These are phyloP conservation scores for Strigamia crassipes DNA, from an alignment of 2,888 invertebrate genomes.

Conservation along the genomic window DNA sequence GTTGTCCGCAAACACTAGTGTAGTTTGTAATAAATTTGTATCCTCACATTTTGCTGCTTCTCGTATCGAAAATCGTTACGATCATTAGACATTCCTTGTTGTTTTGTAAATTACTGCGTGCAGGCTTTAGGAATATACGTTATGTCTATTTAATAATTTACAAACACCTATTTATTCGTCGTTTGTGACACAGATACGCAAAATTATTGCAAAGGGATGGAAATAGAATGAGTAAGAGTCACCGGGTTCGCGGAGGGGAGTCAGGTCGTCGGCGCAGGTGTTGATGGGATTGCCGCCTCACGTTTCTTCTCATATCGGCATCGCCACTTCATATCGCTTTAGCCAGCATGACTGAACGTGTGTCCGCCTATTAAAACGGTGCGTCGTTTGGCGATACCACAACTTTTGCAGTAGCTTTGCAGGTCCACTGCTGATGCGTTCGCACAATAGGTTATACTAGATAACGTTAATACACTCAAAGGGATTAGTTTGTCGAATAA, in stretches of 20 bases:
- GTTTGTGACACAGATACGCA: background rate
- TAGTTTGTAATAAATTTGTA: background rate
- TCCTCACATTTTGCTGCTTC: background rate
- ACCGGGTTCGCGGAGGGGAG: background rate
- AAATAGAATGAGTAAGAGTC: slow-evolving; percentile 20
- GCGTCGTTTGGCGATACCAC: slow-evolving; percentile 28
- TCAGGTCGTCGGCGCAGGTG: background rate
- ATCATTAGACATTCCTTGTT: slow-evolving; percentile 31
- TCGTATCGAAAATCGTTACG: slow-evolving; percentile 4
- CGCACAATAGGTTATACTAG: background rate
- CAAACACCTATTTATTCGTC: background rate
- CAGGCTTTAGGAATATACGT: background rate
- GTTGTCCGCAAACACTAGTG: background rate
- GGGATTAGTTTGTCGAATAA: too few species aligned
- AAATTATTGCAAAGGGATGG: background rate
- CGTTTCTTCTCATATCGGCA: slow-evolving; percentile 37
- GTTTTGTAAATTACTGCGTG: background rate
- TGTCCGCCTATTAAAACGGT: slow-evolving; percentile 3
- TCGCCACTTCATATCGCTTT: slow-evolving; percentile 36
- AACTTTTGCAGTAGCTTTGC: background rate
- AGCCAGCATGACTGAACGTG: slow-evolving; percentile 8
- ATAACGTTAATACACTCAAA: background rate
- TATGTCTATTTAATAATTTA: background rate
- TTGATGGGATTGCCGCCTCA: slow-evolving; percentile 38
- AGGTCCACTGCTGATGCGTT: background rate